Evolutionary conservation across 2,797 vertebrate genomes (phyloP).

Genomic region (Sebastes diaconus): DNA sequence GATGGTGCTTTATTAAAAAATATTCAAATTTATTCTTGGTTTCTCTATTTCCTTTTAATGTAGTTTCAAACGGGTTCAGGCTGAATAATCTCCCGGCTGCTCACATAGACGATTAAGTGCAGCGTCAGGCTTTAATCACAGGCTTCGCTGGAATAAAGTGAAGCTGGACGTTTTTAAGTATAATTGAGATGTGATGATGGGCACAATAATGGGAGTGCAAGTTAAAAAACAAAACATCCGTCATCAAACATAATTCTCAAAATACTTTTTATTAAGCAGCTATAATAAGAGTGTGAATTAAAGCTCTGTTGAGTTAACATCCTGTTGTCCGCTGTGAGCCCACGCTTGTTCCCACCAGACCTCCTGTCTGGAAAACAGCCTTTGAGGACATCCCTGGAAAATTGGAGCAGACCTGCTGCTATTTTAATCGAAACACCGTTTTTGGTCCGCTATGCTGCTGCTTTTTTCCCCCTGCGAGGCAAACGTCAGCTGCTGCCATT

Average conservation of each 20-base stretch:
- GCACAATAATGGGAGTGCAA: not conserved
- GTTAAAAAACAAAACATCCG: not conserved
- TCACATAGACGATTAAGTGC: slow-evolving; percentile 5
- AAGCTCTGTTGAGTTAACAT: slow-evolving; percentile 24
- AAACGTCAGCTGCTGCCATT: slow-evolving; percentile 44
- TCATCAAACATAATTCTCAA: not conserved
- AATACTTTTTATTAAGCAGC: slow-evolving; percentile 4
- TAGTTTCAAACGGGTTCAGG: not conserved
- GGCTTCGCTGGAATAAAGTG: not conserved
- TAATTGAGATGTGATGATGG: slow-evolving; percentile 1
- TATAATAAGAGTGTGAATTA: slow-evolving; percentile 30
- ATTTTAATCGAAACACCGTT: slow-evolving; percentile 52
- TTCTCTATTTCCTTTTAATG: not conserved
- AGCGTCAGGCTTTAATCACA: slow-evolving; percentile 3
- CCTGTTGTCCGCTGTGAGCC: slow-evolving; percentile 14
- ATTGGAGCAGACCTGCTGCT: slow-evolving; percentile 47
- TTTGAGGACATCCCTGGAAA: slow-evolving; percentile 58
- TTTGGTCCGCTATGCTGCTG: not conserved
- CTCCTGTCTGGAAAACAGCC: slow-evolving; percentile 47
- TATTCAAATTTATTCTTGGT: not conserved
- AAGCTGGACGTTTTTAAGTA: not conserved
- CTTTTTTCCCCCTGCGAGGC: slow-evolving; percentile 22
- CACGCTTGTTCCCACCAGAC: slow-evolving; percentile 43
- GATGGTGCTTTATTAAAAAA: slow-evolving; percentile 11
- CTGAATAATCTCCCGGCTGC: not conserved